These are phyloP conservation scores for Argyrosomus regius DNA, from an alignment of 2,797 vertebrate species.

Conservation along the genomic window DNA sequence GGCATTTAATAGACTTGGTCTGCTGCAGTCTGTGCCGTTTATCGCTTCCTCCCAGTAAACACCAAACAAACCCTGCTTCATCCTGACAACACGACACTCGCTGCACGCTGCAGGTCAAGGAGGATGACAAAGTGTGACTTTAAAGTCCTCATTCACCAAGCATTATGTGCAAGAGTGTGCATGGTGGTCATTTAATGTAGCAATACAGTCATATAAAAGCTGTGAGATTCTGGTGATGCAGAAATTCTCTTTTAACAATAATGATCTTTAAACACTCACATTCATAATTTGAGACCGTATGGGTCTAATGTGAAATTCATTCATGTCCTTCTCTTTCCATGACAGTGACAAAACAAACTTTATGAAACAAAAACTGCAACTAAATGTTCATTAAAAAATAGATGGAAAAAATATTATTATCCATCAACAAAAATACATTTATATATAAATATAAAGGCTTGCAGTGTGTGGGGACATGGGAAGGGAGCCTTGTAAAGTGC, in stretches of 20 bases:
- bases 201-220: not conserved
- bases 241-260: not conserved
- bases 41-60: conserved; percentile 58
- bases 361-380: not conserved
- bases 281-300: not conserved
- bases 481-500: too few relatives aligned
- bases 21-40: conserved; percentile 40
- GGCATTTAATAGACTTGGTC: conserved; percentile 46
- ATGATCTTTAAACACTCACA: not conserved
- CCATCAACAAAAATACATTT: too few relatives aligned
- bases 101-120: not conserved
- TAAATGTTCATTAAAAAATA: not conserved
- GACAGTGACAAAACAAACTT: not conserved
- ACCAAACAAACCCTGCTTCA: conserved; percentile 13
- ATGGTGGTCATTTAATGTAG: not conserved
- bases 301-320: not conserved
- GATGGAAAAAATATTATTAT: too few relatives aligned
- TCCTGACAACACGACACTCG: not conserved
- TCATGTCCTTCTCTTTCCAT: not conserved
- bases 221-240: not conserved
- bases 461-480: too few relatives aligned
- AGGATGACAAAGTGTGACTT: not conserved
- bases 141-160: not conserved
- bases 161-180: not conserved
- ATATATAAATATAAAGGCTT: too few relatives aligned